A percentile compares a stretch with the other conserved stretches of the same genome.
These are phyloP conservation scores for Druceiella hillmani DNA, from an alignment of 2,888 invertebrate species.

Conservation along the genomic window DNA sequence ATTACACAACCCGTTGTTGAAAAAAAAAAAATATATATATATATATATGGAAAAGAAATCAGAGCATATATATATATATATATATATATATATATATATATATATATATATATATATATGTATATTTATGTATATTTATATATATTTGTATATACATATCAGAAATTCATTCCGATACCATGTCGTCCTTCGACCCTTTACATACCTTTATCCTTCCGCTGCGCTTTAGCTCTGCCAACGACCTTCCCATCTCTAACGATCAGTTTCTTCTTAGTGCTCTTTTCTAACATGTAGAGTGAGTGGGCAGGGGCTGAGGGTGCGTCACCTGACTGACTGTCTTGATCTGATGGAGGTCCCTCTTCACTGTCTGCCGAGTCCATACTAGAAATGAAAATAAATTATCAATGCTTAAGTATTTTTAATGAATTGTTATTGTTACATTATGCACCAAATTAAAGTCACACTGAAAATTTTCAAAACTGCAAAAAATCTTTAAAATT, in stretches of 20 bases:
- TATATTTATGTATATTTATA: too few relatives aligned
- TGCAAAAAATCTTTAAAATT: too few relatives aligned
- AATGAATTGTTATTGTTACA: not conserved
- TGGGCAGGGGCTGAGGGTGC: slow-evolving; percentile 46
- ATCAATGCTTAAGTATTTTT: slow-evolving; percentile 13
- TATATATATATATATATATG: too few relatives aligned
- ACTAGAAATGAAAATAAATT: too few relatives aligned
- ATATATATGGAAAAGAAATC: too few relatives aligned
- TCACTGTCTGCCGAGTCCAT: slow-evolving; percentile 53
- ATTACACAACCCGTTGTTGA: too few relatives aligned
- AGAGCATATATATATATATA: too few relatives aligned
- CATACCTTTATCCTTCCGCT: slow-evolving; percentile 71
- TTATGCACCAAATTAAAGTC: not conserved
- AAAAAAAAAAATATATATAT: too few relatives aligned
- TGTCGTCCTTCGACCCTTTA: not conserved
- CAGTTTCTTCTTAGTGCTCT: slow-evolving; percentile 68
- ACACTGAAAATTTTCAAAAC: too few relatives aligned
- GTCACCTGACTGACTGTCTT: slow-evolving; percentile 34
- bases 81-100: too few relatives aligned
- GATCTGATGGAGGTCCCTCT: slow-evolving; percentile 35
- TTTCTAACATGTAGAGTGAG: slow-evolving; percentile 73
- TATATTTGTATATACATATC: too few relatives aligned
- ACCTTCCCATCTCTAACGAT: slow-evolving; percentile 56
- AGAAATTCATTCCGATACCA: too few relatives aligned
- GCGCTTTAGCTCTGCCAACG: slow-evolving; percentile 66